Base-by-base conservation (phyloP, 2,888 invertebrate genomes). In the Cotesia congregata region DNA sequence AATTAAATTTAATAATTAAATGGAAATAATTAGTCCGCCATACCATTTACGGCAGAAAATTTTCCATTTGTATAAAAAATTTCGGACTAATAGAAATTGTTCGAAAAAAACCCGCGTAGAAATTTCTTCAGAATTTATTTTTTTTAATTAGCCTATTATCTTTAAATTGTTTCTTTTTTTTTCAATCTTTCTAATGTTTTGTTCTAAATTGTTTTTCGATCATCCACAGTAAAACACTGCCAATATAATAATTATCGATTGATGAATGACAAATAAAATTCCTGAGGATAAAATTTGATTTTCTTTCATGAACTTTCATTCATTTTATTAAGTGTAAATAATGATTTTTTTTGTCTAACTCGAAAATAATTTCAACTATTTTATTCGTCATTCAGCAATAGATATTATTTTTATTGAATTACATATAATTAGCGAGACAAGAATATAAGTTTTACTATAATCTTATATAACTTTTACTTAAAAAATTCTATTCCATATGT, bases 31-130 rank as follows among this genome's bases (percentile, higher is more conserved):
- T 82, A 83, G 80, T 79, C 80, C 80, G 77, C 74, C 75, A 77
- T 81, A 78, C 78, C 4, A 50, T 80, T 80, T 81, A 77, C 82
- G 85, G 84, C 88, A 88, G 85, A 88, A 88, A 88, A 88, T 85
- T 86, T 85, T 84, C 83, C 82, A 85, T 76, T 86, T 83, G 85
- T 88, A 88, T 88, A 86, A 88, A 88, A 88, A 77, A 88, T 85
- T 82, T 85, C 76, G 82, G 82, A 72, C 72, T 68, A 72, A 73
- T 77, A 73, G 73, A 77, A 77, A 77, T 64, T 72, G 65, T 76
- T 78, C 41, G 76, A 81, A 80, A 81, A 79, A 81, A 80, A 84
- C 83, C 83, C 84, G 85, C 84, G 82, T 82, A 83, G 82, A 84
- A 83, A 83, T 81, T 82, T 80, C 80, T 78, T 76, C 72, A 78